phyloP scores from a whole-genome alignment of 2,888 invertebrate genomes.

The Venusia cambrica region DNA sequence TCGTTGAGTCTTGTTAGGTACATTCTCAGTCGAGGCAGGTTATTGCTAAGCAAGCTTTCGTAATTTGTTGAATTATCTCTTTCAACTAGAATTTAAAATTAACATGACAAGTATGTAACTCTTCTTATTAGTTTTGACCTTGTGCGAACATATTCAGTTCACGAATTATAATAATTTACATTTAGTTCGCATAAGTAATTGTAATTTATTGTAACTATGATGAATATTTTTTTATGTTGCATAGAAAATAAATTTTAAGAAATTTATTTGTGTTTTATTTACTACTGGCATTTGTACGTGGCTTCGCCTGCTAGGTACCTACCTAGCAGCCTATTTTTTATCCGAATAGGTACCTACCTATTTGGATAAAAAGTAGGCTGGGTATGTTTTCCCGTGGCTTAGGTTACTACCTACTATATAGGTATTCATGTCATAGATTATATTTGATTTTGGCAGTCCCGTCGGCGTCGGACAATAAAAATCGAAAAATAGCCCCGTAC shows the following conservation, averaged over 20 bases:
- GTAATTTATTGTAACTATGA: constrained; percentile 80
- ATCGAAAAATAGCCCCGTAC: no score
- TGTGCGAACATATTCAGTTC: constrained; percentile 54
- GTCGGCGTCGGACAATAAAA: no score
- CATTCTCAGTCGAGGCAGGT: no score
- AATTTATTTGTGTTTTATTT: constrained; percentile 50
- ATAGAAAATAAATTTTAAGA: constrained; percentile 81
- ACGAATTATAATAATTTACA: constrained; percentile 68
- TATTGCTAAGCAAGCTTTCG: constrained; percentile 57
- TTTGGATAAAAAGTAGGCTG: no score
- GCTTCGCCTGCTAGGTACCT: no score
- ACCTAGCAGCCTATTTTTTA: no score
- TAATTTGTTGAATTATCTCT: constrained; percentile 53
- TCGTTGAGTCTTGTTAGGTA: constrained; percentile 54
- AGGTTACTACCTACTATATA: no score
- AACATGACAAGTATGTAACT: constrained; percentile 58
- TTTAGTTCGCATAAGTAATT: constrained; percentile 76
- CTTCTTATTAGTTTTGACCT: constrained; percentile 43
- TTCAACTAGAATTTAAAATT: constrained; percentile 51
- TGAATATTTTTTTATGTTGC: constrained; percentile 82
- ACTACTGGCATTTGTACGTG: no score
- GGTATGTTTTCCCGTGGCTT: no score
- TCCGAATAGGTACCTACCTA: no score
- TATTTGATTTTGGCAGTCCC: no score
- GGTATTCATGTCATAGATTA: no score